A percentile compares a stretch with the other conserved stretches of the same genome.
Conservation (phyloP, 2,113 vertebrate genomes). For the Eptesicus fuscus region DNA sequence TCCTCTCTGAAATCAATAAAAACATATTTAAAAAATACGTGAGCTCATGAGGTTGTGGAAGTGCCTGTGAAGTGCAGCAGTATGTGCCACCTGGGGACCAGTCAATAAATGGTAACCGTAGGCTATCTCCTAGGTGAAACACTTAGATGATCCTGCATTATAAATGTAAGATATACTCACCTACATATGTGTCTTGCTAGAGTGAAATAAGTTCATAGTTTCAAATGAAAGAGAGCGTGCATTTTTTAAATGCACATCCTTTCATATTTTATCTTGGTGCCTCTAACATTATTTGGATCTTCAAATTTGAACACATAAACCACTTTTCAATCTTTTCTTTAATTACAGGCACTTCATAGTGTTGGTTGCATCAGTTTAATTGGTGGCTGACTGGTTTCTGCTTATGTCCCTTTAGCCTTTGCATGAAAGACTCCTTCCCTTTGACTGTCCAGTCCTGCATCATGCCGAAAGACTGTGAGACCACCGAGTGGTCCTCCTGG, state of each 20-base stretch:
- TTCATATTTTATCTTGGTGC: neutral
- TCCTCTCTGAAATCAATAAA: too few species aligned
- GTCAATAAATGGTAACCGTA: neutral
- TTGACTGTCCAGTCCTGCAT: slow-evolving; percentile 89
- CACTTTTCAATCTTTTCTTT: neutral
- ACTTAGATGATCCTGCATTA: neutral
- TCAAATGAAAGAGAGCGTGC: neutral
- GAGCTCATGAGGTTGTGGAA: neutral
- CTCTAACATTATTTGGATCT: neutral
- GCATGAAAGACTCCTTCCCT: slow-evolving; percentile 83
- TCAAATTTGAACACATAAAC: neutral
- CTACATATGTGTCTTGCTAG: neutral
- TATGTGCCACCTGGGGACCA: neutral
- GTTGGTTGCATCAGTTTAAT: neutral
- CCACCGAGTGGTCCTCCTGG: slow-evolving; percentile 91
- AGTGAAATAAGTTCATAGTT: neutral
- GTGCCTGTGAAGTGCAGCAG: neutral
- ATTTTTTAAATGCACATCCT: neutral
- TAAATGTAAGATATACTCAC: neutral
- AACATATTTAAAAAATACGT: neutral
- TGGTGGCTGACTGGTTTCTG: neutral
- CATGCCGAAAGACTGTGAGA: slow-evolving; percentile 89
- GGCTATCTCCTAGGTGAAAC: neutral
- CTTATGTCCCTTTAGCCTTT: slow-evolving; percentile 83
- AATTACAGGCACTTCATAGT: neutral